A percentile compares a stretch with the other conserved stretches of the same genome.
Evolutionary conservation across 1,140 invertebrate species (phyloP).

Genomic region (Idris sp.): DNA sequence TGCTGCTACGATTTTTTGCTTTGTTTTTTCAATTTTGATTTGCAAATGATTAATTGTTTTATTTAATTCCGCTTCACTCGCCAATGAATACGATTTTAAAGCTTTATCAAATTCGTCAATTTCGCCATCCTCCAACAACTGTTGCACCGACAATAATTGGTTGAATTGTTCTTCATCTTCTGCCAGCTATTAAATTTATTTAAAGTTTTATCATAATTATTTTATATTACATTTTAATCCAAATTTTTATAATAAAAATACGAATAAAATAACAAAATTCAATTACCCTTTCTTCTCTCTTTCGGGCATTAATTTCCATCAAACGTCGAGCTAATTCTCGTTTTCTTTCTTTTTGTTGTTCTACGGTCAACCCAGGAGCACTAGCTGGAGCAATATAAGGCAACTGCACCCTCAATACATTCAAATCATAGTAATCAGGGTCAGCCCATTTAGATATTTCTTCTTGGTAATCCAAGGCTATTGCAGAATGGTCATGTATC

Average conservation of each 20-base stretch:
- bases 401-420: constrained; percentile 91
- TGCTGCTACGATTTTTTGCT: constrained; percentile 86
- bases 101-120: constrained; percentile 85
- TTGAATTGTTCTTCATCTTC: constrained; percentile 93
- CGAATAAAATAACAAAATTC: neutral
- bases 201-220: neutral
- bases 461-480: constrained; percentile 88
- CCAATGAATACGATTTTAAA: constrained; percentile 80
- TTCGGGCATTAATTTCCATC: constrained; percentile 91
- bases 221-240: constrained; percentile 9
- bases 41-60: constrained; percentile 87
- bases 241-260: constrained; percentile 8
- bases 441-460: constrained; percentile 90
- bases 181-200: constrained; percentile 80
- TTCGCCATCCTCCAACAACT: constrained; percentile 87
- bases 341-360: constrained; percentile 91
- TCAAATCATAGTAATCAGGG: constrained; percentile 88
- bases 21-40: constrained; percentile 87
- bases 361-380: constrained; percentile 81
- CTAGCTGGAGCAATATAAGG: constrained; percentile 83
- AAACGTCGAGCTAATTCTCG: constrained; percentile 89
- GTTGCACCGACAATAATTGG: constrained; percentile 87
- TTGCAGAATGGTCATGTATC: constrained; percentile 87
- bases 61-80: constrained; percentile 82
- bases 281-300: constrained; percentile 86